Evolutionary conservation across 2,797 vertebrate species (phyloP).

Genomic region (Schizothorax lantsangensis): DNA sequence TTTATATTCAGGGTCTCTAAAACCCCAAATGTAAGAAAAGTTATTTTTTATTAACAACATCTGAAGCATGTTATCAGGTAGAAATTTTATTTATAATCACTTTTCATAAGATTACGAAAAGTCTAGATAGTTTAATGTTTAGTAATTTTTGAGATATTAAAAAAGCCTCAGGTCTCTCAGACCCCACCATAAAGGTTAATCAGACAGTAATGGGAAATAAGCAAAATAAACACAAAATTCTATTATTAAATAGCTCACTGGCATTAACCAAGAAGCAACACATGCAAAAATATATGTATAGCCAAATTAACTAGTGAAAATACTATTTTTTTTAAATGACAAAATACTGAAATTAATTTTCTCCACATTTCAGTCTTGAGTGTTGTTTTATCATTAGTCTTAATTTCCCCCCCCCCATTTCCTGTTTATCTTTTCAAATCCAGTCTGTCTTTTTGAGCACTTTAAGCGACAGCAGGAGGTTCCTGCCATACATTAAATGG

Average conservation of each 20-base stretch:
- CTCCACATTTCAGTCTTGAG: background rate
- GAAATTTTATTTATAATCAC: background rate
- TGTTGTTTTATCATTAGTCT: constrained; percentile 5
- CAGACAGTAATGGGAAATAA: constrained; percentile 80
- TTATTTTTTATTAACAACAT: background rate
- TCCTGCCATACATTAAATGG: constrained; percentile 34
- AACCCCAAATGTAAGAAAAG: background rate
- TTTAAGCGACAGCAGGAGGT: constrained; percentile 3
- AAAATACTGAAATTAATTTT: background rate
- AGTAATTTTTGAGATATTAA: constrained; percentile 6
- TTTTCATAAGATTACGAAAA: constrained; percentile 5
- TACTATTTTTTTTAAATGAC: background rate
- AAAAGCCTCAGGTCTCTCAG: background rate
- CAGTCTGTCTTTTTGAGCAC: constrained; percentile 18
- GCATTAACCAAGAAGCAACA: constrained; percentile 76
- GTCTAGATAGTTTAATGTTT: background rate
- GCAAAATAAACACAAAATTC: constrained; percentile 70
- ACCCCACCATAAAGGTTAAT: constrained; percentile 64
- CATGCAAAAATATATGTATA: constrained; percentile 64
- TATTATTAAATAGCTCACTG: constrained; percentile 82
- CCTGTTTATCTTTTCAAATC: constrained; percentile 6
- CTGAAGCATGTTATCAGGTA: background rate
- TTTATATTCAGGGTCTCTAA: constrained; percentile 10
- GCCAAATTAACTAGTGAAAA: background rate
- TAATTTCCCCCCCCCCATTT: background rate